Evolutionary conservation across 2,113 vertebrate genomes (phyloP), one percentile per base, ranked within the genome.

Genomic region (Paramisgurnus dabryanus): DNA sequence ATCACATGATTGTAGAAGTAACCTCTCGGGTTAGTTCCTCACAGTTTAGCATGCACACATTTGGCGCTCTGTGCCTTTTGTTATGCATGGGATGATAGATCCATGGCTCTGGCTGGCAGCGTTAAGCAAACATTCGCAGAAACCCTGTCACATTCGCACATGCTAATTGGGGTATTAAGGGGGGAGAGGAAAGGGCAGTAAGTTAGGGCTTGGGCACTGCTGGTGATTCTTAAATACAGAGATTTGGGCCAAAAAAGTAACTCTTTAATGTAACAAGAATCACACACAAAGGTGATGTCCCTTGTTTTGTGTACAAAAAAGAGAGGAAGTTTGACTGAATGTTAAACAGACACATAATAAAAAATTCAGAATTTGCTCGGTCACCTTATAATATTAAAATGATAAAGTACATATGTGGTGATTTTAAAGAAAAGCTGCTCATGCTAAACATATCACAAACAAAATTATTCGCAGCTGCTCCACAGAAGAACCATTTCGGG

Each of bases 81-180:
- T 85, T 82, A 85, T 79, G 82, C 27, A 63, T 66, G 40, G 71
- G 27, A 11, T 65, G 41, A 27, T 55, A 57, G 75, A 77, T 77
- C 75, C 55, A 65, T 40, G 13, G 47, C 61, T 60, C 77, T 64
- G 45, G 53, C 22, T 53, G 12, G 63, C 63, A 81, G 67, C 70
- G n/a, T 69, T 69, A 80, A 49, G n/a, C 73, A 83, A 80, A 81
- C 8, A 85, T 66, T 78, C 63, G 80, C 82, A 84, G 64, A 34
- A 71, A 74, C 49, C 69, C 77, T 82, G 11, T 22, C 80, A 45
- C 70, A 41, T 75, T 82, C 55, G 53, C 83, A 76, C 82, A 49
- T 87, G 85, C 74, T 85, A 87, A 89, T 83, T 72, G 45, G 34
- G n/a, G 7, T 22, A 22, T 18, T 63, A 58, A n/a, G 57, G 50